Evolutionary conservation across 2,797 vertebrate species (phyloP), one percentile per base, ranked within the genome.

Genomic region (Australoheros facetus): DNA sequence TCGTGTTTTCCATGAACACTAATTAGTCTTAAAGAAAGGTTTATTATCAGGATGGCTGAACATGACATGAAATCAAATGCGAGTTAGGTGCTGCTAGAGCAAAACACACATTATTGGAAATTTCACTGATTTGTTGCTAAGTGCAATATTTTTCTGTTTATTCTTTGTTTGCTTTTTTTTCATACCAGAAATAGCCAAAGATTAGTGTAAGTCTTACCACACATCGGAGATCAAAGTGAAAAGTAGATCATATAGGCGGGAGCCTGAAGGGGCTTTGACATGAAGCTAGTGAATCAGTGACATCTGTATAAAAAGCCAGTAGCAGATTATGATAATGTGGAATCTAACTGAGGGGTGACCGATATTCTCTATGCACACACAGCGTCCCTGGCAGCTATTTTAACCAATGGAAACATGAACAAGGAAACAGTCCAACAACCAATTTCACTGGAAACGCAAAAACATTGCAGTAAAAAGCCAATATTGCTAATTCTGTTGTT

Each of bases 261-360:
- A 87, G 89, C 87, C 89, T 89, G 79, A 81, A 66, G 88, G 89
- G 88, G 91, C 87, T 92, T 91, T 90, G 87, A 92, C 92, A 90
- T 56, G 82, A 88, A 90, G 87, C 87, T 85, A 70, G 90, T 56
- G 80, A 88, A 91, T 93, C 89, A 78, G 73, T 89, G 88, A 88
- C 71, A 78, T 92, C 85, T 81, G 87, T 89, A 87, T 93, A 92
- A 88, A 91, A 92, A 92, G 93, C 84, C 92, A 93, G 92, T 93
- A 91, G 89, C 85, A 93, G 94, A 93, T 95, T 94, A 95, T 94
- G 93, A 59, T 94, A 93, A 95, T 95, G 86, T 87, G 77, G 91
- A 87, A 92, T 90, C 87, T 90, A 91, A 92, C 89, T 89, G 84
- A 82, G 84, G 78, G 82, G 87, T 88, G 92, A 93, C 89, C 94